Conservation (phyloP, 2,113 vertebrate genomes). For the Podarcis raffonei region DNA sequence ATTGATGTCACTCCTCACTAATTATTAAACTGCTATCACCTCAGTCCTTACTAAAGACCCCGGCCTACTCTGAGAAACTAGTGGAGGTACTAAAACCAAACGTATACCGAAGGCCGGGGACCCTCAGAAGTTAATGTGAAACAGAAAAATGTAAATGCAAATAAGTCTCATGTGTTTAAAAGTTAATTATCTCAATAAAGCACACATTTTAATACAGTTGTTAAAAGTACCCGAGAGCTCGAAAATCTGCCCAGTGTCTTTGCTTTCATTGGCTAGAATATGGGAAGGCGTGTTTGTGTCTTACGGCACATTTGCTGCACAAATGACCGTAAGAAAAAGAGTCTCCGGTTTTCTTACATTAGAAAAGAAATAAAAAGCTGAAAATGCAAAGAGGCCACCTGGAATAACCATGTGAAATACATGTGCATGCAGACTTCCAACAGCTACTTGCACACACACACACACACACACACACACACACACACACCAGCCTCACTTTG, state of each 20-base stretch:
- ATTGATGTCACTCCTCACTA: background rate
- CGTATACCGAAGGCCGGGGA: background rate
- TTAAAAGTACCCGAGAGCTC: background rate
- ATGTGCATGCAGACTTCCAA: background rate
- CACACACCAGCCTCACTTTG: background rate
- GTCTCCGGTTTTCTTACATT: background rate
- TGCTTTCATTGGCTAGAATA: background rate
- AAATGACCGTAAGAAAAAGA: background rate
- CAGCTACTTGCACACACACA: background rate
- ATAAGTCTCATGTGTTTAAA: background rate
- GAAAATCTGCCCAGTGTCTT: background rate
- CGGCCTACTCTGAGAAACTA: background rate
- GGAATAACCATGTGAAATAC: background rate
- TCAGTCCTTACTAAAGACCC: background rate
- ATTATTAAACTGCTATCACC: background rate
- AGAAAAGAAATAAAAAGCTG: background rate
- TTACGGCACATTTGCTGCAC: background rate
- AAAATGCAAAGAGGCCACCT: background rate
- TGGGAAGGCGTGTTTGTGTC: background rate
- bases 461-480: too few relatives aligned
- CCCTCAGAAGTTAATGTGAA: background rate
- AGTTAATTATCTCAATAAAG: background rate
- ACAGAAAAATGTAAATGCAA: background rate
- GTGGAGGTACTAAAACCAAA: background rate
- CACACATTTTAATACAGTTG: background rate